These are phyloP conservation scores for Lepilemur septentrionalis DNA, from an alignment of 2,797 vertebrate genomes.

Conservation along the genomic window DNA sequence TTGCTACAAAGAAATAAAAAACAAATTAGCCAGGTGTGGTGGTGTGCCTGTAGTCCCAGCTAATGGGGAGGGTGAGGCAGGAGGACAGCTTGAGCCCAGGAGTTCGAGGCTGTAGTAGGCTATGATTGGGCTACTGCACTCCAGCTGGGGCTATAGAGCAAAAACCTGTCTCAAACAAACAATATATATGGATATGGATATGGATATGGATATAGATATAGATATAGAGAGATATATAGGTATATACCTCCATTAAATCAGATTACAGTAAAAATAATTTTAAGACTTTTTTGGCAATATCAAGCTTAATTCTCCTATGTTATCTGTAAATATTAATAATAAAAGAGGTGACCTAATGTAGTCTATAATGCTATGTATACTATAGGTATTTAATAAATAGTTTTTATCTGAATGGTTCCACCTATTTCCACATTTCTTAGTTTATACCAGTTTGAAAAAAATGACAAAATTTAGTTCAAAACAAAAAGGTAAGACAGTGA, in stretches of 20 bases:
- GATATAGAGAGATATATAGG: background rate
- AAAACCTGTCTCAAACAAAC: background rate
- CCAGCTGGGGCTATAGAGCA: background rate
- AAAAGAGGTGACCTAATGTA: background rate
- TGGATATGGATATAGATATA: too few species aligned
- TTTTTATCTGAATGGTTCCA: background rate
- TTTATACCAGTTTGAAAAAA: background rate
- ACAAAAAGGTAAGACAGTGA: background rate
- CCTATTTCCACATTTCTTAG: background rate
- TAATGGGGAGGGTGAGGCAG: background rate
- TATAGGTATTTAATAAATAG: background rate
- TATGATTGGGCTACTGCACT: background rate
- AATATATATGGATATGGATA: too few species aligned
- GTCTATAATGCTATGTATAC: background rate
- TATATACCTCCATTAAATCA: background rate
- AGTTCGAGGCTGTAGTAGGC: background rate
- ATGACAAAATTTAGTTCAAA: background rate
- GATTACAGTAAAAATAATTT: background rate
- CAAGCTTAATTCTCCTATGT: background rate
- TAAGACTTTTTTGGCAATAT: background rate
- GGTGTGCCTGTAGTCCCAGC: background rate
- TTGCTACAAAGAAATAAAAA: background rate
- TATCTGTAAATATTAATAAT: background rate
- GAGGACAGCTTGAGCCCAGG: background rate
- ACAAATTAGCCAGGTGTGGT: background rate